A percentile compares a stretch with the other conserved stretches of the same genome.
phyloP scores from a whole-genome alignment of 2,888 invertebrate species.

The Volucella inanis region DNA sequence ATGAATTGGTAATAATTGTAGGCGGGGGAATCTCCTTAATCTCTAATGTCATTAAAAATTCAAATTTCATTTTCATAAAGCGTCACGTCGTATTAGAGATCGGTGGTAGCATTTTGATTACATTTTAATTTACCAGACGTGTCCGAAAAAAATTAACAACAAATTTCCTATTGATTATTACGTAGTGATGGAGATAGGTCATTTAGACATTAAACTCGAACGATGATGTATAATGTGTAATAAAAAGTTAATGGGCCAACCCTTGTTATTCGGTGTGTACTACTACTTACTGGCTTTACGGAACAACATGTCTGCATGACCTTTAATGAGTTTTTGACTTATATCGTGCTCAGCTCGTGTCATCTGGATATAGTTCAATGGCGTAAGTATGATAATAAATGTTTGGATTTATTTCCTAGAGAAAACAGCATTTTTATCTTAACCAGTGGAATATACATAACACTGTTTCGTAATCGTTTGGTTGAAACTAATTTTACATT shows the following conservation, averaged over 20 bases:
- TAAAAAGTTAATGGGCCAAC: neutral
- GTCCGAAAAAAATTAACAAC: neutral
- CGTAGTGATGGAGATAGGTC: neutral
- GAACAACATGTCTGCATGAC: too few species aligned
- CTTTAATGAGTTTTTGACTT: too few species aligned
- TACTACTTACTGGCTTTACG: too few species aligned
- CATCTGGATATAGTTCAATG: too few species aligned
- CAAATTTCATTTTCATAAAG: slow-evolving; percentile 24
- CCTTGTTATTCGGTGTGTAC: too few species aligned
- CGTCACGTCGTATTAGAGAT: slow-evolving; percentile 3
- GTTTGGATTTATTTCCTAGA: too few species aligned
- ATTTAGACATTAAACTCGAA: neutral
- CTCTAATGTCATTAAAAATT: slow-evolving; percentile 5
- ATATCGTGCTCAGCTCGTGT: too few species aligned
- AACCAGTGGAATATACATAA: too few species aligned
- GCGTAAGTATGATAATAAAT: too few species aligned
- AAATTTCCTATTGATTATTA: neutral
- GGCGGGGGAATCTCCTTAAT: neutral
- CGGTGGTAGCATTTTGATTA: neutral
- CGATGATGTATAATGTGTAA: neutral
- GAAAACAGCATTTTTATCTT: too few species aligned
- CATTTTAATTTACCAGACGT: slow-evolving; percentile 11
- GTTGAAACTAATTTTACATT: too few species aligned
- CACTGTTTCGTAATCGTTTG: too few species aligned
- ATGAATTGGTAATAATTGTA: neutral